phyloP scores from a whole-genome alignment of 2,797 vertebrate species.

The Zonotrichia albicollis region DNA sequence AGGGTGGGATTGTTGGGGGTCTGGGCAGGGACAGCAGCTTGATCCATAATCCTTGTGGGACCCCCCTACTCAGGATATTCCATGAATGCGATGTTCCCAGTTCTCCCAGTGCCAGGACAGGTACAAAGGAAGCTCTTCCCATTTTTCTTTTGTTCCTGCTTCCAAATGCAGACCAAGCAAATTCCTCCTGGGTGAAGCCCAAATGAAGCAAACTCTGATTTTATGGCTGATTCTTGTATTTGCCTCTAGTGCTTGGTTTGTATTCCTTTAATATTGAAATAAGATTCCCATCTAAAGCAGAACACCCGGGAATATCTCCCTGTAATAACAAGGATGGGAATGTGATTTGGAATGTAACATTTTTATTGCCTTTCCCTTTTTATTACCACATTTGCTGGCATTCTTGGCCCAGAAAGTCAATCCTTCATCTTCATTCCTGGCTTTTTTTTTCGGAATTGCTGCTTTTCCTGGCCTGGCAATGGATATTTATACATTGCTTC shows the following conservation, averaged over 20 bases:
- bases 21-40: accelerated
- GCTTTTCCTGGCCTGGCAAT: neutral
- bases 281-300: neutral
- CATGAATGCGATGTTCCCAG: neutral
- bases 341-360: neutral
- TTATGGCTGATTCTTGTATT: neutral
- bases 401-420: neutral
- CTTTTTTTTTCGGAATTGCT: neutral
- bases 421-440: neutral
- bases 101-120: neutral
- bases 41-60: neutral
- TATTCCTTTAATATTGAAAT: conserved; percentile 3
- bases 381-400: neutral
- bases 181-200: neutral
- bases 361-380: conserved; percentile 10
- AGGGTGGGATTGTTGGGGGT: neutral
- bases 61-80: neutral
- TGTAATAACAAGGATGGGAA: neutral
- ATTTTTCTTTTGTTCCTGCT: accelerated
- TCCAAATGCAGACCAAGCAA: neutral
- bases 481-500: neutral
- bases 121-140: neutral
- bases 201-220: neutral
- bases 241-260: neutral
- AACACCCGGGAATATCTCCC: neutral